phyloP scores from a whole-genome alignment of 1,140 invertebrate species.

The Notospermus geniculatus region DNA sequence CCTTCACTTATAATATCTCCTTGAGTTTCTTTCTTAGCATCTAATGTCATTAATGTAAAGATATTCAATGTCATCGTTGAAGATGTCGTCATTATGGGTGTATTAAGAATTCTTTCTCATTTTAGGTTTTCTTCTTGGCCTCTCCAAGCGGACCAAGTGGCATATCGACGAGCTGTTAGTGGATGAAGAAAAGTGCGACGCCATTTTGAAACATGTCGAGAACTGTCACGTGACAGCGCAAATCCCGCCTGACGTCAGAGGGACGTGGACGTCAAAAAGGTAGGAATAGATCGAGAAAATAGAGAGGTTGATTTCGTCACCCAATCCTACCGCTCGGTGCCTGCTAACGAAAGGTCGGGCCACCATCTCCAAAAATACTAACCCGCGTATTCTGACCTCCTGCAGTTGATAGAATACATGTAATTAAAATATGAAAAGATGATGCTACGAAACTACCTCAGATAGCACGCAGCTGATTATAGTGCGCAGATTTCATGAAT shows the following conservation, averaged over 20 bases:
- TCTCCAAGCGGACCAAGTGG: too few species aligned
- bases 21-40: too few species aligned
- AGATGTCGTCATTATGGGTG: too few species aligned
- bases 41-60: too few species aligned
- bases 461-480: neutral
- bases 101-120: too few species aligned
- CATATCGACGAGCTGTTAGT: too few species aligned
- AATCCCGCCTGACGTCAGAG: neutral
- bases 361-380: neutral
- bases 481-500: too few species aligned
- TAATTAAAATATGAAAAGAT: neutral
- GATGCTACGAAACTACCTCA: neutral
- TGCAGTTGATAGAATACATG: neutral
- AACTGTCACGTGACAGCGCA: constrained; percentile 1
- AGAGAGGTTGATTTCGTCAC: neutral
- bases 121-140: too few species aligned
- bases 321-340: neutral
- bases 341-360: neutral
- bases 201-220: neutral
- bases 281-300: neutral
- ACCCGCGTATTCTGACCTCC: neutral
- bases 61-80: too few species aligned
- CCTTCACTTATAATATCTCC: too few species aligned
- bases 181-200: constrained; percentile 2
- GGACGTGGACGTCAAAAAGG: constrained; percentile 6